These are phyloP conservation scores for Aleiodes leptofemur DNA, from an alignment of 2,888 invertebrate genomes.

Conservation along the genomic window DNA sequence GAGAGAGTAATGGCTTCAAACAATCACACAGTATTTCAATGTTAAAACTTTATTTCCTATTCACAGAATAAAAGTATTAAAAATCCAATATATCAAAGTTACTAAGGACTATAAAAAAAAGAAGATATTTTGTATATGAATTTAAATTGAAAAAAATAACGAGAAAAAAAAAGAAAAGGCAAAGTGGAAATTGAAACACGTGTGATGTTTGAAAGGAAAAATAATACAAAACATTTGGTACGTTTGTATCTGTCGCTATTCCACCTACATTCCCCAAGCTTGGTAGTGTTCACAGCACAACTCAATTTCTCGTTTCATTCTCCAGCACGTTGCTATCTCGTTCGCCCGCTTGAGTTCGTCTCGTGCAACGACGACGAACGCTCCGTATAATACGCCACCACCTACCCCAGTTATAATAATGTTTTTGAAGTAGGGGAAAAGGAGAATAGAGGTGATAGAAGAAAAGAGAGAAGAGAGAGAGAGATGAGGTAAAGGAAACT, in stretches of 20 bases:
- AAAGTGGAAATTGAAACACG: constrained; percentile 35
- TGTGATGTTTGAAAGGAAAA: constrained; percentile 46
- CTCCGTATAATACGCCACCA: constrained; percentile 73
- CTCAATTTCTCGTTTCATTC: constrained; percentile 75
- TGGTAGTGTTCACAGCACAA: constrained; percentile 67
- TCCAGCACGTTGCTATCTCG: constrained; percentile 72
- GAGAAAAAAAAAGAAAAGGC: background rate
- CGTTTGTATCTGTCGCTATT: constrained; percentile 31
- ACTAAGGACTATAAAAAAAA: no score
- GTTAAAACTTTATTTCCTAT: background rate
- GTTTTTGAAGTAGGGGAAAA: constrained; percentile 59
- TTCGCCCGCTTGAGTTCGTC: constrained; percentile 73
- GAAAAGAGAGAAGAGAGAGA: constrained; percentile 28
- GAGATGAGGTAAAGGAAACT: constrained; percentile 29
- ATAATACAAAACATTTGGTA: constrained; percentile 33
- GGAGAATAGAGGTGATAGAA: constrained; percentile 32
- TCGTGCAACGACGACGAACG: constrained; percentile 64
- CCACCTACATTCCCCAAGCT: constrained; percentile 43
- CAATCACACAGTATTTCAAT: constrained; percentile 4
- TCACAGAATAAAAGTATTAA: background rate
- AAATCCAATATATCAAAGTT: background rate
- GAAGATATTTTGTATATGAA: background rate
- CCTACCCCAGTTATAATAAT: constrained; percentile 73
- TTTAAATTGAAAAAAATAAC: constrained; percentile 9
- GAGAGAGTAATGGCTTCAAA: constrained; percentile 60